Conservation (phyloP, 2,888 invertebrate species). For the Ephialtes manifestator region DNA sequence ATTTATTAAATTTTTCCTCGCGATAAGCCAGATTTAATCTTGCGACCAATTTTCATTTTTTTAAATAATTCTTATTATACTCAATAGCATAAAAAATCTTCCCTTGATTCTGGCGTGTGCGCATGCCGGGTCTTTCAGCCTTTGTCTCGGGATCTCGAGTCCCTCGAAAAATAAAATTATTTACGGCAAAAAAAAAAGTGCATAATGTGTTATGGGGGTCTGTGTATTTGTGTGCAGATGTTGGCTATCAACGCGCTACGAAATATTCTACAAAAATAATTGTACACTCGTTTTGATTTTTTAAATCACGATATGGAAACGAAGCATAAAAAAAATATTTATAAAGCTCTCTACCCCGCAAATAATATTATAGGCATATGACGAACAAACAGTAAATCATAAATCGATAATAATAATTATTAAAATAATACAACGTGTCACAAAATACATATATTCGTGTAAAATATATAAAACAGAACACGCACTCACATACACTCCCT, state of each 20-base stretch:
- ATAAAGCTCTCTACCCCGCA: conserved; percentile 90
- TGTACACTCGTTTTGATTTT: conserved; percentile 53
- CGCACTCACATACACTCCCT: conserved; percentile 64
- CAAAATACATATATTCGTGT: conserved; percentile 43
- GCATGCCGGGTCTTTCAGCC: conserved; percentile 78
- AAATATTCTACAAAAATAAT: conserved; percentile 82
- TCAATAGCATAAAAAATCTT: conserved; percentile 81
- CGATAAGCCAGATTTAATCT: conserved; percentile 54
- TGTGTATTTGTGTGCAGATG: conserved; percentile 77
- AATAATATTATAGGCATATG: conserved; percentile 84
- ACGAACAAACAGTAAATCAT: conserved; percentile 58
- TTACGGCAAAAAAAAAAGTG: conserved; percentile 74
- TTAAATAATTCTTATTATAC: conserved; percentile 79
- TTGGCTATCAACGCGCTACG: conserved; percentile 83
- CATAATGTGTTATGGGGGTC: conserved; percentile 48
- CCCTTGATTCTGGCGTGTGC: conserved; percentile 82
- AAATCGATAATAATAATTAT: conserved; percentile 43
- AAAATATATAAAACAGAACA: conserved; percentile 41
- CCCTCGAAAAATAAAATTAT: conserved; percentile 80
- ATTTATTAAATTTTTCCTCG: conserved; percentile 43
- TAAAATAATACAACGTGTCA: conserved; percentile 43
- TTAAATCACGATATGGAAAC: conserved; percentile 65
- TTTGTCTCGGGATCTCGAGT: conserved; percentile 84
- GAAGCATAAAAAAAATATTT: conserved; percentile 81
- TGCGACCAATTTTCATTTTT: conserved; percentile 20